Conservation (phyloP, 92 coral and sea anemone genomes). For the Umimayanthus kanabou region DNA sequence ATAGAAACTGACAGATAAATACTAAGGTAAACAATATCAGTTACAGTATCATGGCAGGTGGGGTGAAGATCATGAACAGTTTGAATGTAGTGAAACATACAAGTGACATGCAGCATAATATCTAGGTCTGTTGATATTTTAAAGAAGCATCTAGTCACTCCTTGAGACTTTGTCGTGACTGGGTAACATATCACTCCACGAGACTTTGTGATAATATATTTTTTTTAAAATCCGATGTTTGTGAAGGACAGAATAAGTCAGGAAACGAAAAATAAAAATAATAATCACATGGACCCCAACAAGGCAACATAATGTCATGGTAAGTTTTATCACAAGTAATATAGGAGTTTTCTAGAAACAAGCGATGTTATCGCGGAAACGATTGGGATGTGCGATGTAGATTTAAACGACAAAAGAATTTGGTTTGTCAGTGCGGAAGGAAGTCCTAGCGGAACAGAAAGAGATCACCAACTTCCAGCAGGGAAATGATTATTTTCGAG, state of each 20-base stretch:
- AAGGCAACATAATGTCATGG: too few relatives aligned
- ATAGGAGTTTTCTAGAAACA: not conserved
- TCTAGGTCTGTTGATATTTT: not conserved
- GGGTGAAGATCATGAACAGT: too few relatives aligned
- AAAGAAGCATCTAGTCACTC: not conserved
- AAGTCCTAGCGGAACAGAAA: too few relatives aligned
- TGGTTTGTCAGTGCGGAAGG: not conserved
- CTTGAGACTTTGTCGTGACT: not conserved
- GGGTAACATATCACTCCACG: not conserved
- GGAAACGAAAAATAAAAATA: not conserved
- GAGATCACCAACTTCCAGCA: not conserved
- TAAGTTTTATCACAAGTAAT: not conserved
- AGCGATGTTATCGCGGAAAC: not conserved
- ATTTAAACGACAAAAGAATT: not conserved
- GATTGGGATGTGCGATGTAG: too few relatives aligned
- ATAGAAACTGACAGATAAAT: too few relatives aligned
- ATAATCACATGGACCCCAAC: too few relatives aligned
- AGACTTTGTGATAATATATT: not conserved
- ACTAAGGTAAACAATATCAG: too few relatives aligned
- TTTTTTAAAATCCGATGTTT: not conserved
- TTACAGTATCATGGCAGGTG: too few relatives aligned
- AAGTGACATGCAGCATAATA: not conserved
- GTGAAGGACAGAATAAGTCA: not conserved
- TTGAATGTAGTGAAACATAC: too few relatives aligned
- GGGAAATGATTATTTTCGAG: not conserved